Evolutionary conservation across 1,140 invertebrate species (phyloP), one percentile per base, ranked within the genome.

Genomic region (Leptinotarsa texana): DNA sequence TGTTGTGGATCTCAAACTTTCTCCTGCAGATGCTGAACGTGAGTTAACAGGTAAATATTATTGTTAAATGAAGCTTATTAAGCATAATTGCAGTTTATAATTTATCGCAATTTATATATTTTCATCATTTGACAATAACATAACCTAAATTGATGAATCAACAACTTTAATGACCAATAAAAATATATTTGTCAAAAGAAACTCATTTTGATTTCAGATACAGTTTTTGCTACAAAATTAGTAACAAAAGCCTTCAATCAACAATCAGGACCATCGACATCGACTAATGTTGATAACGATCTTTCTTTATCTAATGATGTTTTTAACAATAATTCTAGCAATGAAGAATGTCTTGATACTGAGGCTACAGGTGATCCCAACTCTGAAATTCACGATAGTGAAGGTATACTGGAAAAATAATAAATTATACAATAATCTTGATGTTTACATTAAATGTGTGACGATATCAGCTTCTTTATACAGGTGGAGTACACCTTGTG

Each of bases 331-430:
- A 69, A 69, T 69, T 48, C 3, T 71, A 71, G 47, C 18, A 71
- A 62, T 71, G 48, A 71, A 61, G 51, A 71, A 71, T 51, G n/a
- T 71, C 69, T 71, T 71, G 69, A 61, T 71, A 71, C 51, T 62
- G 69, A 71, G n/a, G 47, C 61, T 61, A 69, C 17, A 69, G 24
- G 67, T 69, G 67, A 69, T 69, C 67, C 48, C 67, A 69, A 69
- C 42, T 69, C 67, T 69, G 67, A 69, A 69, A 61, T 3, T n/a
- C 69, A 71, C 18, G 69, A 71, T 62, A 71, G 49, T 71, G 48
- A 71, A 71, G 69, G 69, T 71, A 61, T 61, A 71, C 51, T 71
- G 33, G n/a, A 71, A 71, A 71, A 71, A 71, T 71, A 61, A 57
- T 68, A 71, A 71, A 71, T 71, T 15, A 61, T 57, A 71, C 49